Evolutionary conservation across 2,113 vertebrate species (phyloP).

Genomic region (Zosterops hypoxanthus): DNA sequence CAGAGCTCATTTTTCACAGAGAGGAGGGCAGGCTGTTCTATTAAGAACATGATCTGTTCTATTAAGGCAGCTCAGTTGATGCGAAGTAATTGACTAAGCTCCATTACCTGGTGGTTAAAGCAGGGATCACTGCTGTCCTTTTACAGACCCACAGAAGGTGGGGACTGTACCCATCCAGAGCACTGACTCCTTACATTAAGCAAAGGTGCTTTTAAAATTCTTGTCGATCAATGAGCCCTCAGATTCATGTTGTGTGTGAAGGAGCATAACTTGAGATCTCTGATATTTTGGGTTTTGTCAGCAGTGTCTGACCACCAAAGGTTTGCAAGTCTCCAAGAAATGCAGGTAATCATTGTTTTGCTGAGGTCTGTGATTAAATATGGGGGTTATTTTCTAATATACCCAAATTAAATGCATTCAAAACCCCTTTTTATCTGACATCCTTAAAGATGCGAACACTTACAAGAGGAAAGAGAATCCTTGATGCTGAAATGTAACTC

Average conservation of each 20-base stretch:
- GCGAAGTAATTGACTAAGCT: neutral
- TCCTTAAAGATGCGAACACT: neutral
- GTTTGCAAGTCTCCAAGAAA: neutral
- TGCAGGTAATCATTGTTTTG: neutral
- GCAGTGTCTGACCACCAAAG: neutral
- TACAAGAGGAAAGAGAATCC: neutral
- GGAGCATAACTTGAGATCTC: neutral
- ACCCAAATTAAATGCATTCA: neutral
- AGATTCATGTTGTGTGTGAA: neutral
- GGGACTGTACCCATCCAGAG: neutral
- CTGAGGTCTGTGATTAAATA: neutral
- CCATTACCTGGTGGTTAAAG: neutral
- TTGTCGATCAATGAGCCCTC: neutral
- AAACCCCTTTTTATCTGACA: neutral
- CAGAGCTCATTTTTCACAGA: rapidly evolving
- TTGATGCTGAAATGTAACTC: neutral
- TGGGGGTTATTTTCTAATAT: neutral
- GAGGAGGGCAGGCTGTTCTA: neutral
- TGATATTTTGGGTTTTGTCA: neutral
- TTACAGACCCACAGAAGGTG: neutral
- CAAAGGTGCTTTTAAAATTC: neutral
- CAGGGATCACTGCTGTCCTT: neutral
- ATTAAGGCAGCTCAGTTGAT: neutral
- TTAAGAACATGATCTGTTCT: neutral
- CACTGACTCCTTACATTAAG: neutral